These are phyloP conservation scores for Cyclopterus lumpus DNA, from an alignment of 2,797 vertebrate genomes.

Conservation along the genomic window DNA sequence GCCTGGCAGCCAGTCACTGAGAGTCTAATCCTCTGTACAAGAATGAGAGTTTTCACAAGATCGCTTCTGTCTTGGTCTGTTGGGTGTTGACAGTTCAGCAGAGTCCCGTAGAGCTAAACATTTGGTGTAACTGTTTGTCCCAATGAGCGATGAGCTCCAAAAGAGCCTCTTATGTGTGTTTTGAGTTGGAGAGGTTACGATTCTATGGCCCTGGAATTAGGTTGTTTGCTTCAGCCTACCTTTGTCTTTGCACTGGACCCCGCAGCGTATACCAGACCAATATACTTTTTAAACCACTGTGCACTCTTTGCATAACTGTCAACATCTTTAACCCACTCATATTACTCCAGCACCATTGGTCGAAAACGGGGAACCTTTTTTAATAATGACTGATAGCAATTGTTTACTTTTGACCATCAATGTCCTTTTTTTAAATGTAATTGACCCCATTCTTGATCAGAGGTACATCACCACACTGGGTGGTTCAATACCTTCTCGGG, in stretches of 20 bases:
- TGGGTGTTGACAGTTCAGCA: background rate
- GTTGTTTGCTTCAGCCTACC: background rate
- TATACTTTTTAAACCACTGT: background rate
- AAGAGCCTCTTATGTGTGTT: slow-evolving; percentile 2
- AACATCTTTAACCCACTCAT: background rate
- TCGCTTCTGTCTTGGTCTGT: background rate
- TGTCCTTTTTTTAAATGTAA: background rate
- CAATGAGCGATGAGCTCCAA: background rate
- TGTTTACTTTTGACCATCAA: background rate
- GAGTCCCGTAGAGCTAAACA: background rate
- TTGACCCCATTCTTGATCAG: slow-evolving; percentile 7
- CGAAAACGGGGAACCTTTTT: background rate
- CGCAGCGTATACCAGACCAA: background rate
- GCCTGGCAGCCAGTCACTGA: slow-evolving; percentile 38
- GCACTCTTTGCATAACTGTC: background rate
- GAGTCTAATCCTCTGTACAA: slow-evolving; percentile 61
- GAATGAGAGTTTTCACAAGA: background rate
- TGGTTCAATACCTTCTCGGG: slow-evolving; percentile 44
- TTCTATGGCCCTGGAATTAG: background rate
- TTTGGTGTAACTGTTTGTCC: background rate
- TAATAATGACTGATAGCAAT: background rate
- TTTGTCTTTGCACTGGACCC: background rate
- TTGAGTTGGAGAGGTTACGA: background rate
- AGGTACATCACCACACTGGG: slow-evolving; percentile 17
- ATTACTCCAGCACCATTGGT: background rate